phyloP scores from a whole-genome alignment of 2,888 invertebrate genomes.

The Protula sp. region DNA sequence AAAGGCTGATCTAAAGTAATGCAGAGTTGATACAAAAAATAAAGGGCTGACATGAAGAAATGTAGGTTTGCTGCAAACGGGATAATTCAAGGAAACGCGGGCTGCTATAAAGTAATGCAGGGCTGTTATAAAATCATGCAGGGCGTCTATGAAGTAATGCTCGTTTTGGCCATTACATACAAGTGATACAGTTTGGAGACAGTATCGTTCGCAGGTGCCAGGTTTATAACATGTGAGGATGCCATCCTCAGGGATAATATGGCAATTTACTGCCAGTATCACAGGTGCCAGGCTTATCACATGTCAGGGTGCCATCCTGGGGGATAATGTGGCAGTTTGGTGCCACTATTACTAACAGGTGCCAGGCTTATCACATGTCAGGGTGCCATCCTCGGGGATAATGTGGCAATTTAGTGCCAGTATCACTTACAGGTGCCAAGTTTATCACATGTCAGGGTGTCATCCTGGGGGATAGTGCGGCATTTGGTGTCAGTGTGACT shows the following conservation, averaged over 20 bases:
- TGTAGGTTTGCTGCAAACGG: too few relatives aligned
- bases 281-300: constrained; percentile 8
- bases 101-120: too few relatives aligned
- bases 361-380: constrained; percentile 7
- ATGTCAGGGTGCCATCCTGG: constrained; percentile 62
- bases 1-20: too few relatives aligned
- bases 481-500: too few relatives aligned
- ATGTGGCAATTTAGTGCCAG: constrained; percentile 72
- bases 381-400: constrained; percentile 68
- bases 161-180: too few relatives aligned
- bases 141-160: too few relatives aligned
- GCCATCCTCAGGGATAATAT: constrained; percentile 75
- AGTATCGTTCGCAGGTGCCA: constrained; percentile 11
- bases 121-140: too few relatives aligned
- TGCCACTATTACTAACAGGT: too few relatives aligned
- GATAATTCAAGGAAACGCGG: too few relatives aligned
- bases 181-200: too few relatives aligned
- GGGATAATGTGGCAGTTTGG: constrained; percentile 71
- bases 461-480: constrained; percentile 73
- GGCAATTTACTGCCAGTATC: constrained; percentile 68
- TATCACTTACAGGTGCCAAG: constrained; percentile 10
- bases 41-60: too few relatives aligned
- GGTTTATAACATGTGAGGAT: constrained; percentile 2
- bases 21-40: too few relatives aligned
- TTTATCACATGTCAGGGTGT: constrained; percentile 44